phyloP scores from a whole-genome alignment of 2,888 invertebrate genomes.

The Oxyteleia sp. region DNA sequence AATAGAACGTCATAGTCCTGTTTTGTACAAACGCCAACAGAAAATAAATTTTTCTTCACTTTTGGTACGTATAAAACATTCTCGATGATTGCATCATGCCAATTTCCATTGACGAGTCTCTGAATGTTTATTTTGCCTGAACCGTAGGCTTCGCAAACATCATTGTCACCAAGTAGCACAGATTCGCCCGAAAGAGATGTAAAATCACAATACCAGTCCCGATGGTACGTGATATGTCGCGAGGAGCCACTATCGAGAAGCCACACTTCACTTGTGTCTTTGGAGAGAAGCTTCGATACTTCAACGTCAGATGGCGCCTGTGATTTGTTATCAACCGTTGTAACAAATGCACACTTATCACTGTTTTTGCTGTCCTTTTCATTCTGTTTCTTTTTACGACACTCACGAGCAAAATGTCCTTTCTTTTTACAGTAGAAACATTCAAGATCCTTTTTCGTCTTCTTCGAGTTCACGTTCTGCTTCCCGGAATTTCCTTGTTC shows the following conservation, averaged over 20 bases:
- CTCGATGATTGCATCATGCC: constrained; percentile 16
- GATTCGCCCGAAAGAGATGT: constrained; percentile 27
- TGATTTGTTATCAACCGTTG: neutral
- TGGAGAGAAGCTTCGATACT: neutral
- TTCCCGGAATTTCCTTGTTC: neutral
- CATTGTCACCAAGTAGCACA: constrained; percentile 64
- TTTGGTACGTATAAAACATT: constrained; percentile 43
- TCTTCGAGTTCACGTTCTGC: neutral
- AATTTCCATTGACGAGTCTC: constrained; percentile 19
- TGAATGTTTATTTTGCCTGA: constrained; percentile 27
- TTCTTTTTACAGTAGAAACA: constrained; percentile 42
- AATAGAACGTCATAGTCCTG: constrained; percentile 6
- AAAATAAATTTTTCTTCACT: constrained; percentile 44
- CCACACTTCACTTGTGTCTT: constrained; percentile 16
- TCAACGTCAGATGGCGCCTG: neutral
- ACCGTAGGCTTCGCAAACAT: constrained; percentile 6
- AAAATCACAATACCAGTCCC: constrained; percentile 71
- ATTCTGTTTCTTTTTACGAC: constrained; percentile 28
- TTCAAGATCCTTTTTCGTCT: constrained; percentile 5
- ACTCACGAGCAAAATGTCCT: constrained; percentile 49
- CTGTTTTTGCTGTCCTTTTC: constrained; percentile 1
- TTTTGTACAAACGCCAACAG: constrained; percentile 36
- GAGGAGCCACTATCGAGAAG: constrained; percentile 71
- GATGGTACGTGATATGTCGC: constrained; percentile 71
- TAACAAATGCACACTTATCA: constrained; percentile 25